Evolutionary conservation across 1,140 invertebrate species (phyloP), one percentile per base, ranked within the genome.

Genomic region (Pemphigus obesinymphae): DNA sequence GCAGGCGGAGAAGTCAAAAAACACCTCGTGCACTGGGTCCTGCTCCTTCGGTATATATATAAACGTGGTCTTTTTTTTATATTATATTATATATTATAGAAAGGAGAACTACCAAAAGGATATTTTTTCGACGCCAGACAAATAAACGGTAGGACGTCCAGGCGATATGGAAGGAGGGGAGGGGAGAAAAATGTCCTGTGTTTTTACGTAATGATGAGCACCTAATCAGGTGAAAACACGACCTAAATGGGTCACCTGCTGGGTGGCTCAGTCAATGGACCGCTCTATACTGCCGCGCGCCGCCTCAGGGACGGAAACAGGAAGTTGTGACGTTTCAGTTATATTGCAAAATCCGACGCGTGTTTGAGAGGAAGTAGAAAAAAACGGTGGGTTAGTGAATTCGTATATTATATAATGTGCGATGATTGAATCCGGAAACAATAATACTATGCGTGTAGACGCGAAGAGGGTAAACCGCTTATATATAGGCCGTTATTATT

Each of bases 131-230:
- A 76, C 37, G 23, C 55, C 26, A 61, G 37, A 61, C 53, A 80
- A 63, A 80, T 63, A 80, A 80, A 80, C 76, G 55, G 76, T 50
- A 45, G 76, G 76, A 61, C 53, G 76, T 80, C 76, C 37, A 40
- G 76, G 23, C 31, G 75, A 17, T 17, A 5, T 1, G 5, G 43
- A 7, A 1, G 1, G 43, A 45, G 43, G 15, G 11, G 34, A 23
- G 66, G 50, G 73, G 6, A 61, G 37, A 61, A 29, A 61, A 43
- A 80, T 63, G 37, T 55, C 76, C 55, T 80, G 26, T 80, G 76
- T 80, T 80, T 80, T 80, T 80, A 80, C 76, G 76, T 63, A 63
- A 80, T 80, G 76, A 80, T 80, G 76, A 80, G 76, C 76, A 80
- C 76, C 76, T 80, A 80, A 80, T 80, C 76, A 80, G 76, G 76